A percentile compares a stretch with the other conserved stretches of the same genome.
Conservation (phyloP, 2,888 invertebrate genomes). For the Prenolepis imparis region DNA sequence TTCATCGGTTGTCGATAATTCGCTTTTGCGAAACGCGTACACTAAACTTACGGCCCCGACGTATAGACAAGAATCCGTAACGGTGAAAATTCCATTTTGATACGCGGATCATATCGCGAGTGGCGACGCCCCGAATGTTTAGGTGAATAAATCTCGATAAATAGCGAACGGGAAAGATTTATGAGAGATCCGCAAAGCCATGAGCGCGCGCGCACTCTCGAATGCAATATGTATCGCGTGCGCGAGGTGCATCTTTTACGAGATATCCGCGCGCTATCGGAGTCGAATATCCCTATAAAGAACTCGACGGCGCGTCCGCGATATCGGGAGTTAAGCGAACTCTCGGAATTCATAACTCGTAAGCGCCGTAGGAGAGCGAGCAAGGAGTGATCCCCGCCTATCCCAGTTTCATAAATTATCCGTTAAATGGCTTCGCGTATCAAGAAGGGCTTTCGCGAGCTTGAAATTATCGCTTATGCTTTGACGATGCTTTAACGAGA, state of each 20-base stretch:
- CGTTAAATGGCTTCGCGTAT: slow-evolving; percentile 30
- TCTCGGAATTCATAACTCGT: slow-evolving; percentile 53
- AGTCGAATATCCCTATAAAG: slow-evolving; percentile 50
- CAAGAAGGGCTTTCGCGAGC: slow-evolving; percentile 15
- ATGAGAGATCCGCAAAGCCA: slow-evolving; percentile 37
- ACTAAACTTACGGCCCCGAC: slow-evolving; percentile 8
- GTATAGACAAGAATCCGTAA: slow-evolving; percentile 28
- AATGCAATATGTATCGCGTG: slow-evolving; percentile 50
- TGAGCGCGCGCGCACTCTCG: neutral
- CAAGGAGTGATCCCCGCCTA: slow-evolving; percentile 16
- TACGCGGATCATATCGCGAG: slow-evolving; percentile 30
- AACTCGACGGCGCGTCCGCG: slow-evolving; percentile 44
- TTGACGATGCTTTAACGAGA: neutral
- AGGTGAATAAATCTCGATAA: slow-evolving; percentile 55
- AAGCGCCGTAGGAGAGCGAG: neutral
- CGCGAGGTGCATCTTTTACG: slow-evolving; percentile 49
- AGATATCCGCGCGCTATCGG: slow-evolving; percentile 41
- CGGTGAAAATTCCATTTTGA: slow-evolving; percentile 35
- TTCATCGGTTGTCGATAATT: slow-evolving; percentile 23
- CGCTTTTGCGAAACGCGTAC: slow-evolving; percentile 17
- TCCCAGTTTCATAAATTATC: slow-evolving; percentile 37
- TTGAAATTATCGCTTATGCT: slow-evolving; percentile 1
- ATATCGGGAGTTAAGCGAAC: slow-evolving; percentile 52
- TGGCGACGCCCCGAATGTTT: slow-evolving; percentile 47
- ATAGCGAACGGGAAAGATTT: slow-evolving; percentile 48